Conservation (phyloP, 2,797 vertebrate genomes). For the Tokudaia tokunoshimensis region DNA sequence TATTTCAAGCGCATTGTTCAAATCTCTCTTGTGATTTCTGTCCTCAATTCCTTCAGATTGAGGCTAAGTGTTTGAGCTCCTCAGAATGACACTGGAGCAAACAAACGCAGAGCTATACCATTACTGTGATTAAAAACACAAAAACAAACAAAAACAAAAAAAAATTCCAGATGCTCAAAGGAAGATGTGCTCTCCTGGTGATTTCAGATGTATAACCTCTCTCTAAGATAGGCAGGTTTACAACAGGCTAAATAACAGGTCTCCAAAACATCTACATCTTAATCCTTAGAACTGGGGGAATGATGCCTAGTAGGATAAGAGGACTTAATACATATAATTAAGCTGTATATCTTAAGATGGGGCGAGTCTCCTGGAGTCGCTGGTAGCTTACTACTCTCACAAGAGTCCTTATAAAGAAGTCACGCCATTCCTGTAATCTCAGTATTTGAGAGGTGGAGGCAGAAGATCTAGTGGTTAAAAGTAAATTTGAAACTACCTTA, state of each 20-base stretch:
- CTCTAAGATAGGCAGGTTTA: not conserved
- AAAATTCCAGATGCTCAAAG: not conserved
- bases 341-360: not conserved
- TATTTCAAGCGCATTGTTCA: constrained; percentile 5
- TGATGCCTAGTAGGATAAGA: not conserved
- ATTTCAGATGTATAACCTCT: not conserved
- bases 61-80: constrained; percentile 12
- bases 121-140: not conserved
- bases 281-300: not conserved
- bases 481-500: not conserved
- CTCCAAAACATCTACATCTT: not conserved
- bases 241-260: not conserved
- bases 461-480: not conserved
- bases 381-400: not conserved
- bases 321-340: not conserved
- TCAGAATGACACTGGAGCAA: not conserved
- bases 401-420: not conserved
- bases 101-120: constrained; percentile 11
- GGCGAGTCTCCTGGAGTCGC: not conserved
- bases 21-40: not conserved
- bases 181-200: not conserved
- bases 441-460: not conserved
- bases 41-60: constrained; percentile 19
- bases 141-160: no score
- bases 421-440: not conserved